Evolutionary conservation across 2,113 vertebrate genomes (phyloP).

Genomic region (Ammospiza caudacuta): DNA sequence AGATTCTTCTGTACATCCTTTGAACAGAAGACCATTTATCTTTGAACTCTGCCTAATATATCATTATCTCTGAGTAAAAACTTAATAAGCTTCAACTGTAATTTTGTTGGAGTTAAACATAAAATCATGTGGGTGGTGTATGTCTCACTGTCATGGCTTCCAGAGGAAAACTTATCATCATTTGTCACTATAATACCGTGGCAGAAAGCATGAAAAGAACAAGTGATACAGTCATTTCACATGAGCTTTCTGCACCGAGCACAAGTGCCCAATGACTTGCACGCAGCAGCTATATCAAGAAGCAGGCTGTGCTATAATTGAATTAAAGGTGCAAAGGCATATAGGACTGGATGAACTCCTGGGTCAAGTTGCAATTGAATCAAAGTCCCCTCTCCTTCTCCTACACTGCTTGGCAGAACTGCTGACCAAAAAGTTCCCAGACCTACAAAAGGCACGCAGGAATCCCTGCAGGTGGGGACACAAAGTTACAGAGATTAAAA

Average conservation of each 20-base stretch:
- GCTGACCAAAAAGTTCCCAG: constrained; percentile 44
- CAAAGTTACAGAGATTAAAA: constrained; percentile 23
- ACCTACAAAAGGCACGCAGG: background rate
- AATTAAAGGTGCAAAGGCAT: constrained; percentile 68
- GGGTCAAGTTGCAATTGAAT: constrained; percentile 55
- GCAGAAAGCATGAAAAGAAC: constrained; percentile 46
- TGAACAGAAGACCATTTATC: background rate
- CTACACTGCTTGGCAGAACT: constrained; percentile 39
- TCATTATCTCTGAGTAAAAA: constrained; percentile 48
- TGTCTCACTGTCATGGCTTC: constrained; percentile 49
- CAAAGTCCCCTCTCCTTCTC: constrained; percentile 47
- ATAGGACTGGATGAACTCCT: constrained; percentile 9
- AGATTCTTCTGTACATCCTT: background rate
- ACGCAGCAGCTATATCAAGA: constrained; percentile 42
- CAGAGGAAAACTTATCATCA: constrained; percentile 58
- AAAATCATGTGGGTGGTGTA: constrained; percentile 47
- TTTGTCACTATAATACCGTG: constrained; percentile 48
- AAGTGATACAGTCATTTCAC: constrained; percentile 17
- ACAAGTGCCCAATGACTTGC: background rate
- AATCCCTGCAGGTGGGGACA: background rate
- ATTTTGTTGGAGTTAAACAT: constrained; percentile 63
- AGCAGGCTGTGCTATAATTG: constrained; percentile 45
- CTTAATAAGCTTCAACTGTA: constrained; percentile 55
- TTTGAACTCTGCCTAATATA: constrained; percentile 32
- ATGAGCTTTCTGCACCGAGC: background rate